Evolutionary conservation across 2,888 invertebrate species (phyloP), one percentile per base, ranked within the genome.

Genomic region (Malthinus seriepunctatus): DNA sequence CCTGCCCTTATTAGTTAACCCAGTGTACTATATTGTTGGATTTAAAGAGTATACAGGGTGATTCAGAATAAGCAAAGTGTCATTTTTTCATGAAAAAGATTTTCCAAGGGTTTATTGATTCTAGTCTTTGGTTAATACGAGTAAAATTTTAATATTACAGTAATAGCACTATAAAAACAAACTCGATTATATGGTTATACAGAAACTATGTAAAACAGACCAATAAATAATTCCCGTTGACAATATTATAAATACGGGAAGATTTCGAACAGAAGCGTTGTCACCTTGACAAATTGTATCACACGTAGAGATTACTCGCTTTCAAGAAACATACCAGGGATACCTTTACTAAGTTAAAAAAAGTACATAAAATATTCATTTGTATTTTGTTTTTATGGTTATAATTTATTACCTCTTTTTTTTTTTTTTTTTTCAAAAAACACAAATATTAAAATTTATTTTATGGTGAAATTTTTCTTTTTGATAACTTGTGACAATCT

Each of bases 271-370:
- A 75, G 76, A 76, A 76, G 76, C 76, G 76, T 76, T 75, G 76
- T 76, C 76, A 74, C 67, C 64, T 71, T 76, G 76, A 76, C 76
- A 76, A 76, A 76, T 76, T 74, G 71, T 75, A 73, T 74, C 73
- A 72, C 73, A 70, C 72, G 59, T 62, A 50, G 58, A 53, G 58
- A 45, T 55, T 51, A 46, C 45, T 58, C 60, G 51, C 60, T 47
- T 45, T 51, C 56, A 5, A 12, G 32, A 33, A 49, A 52, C 52
- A 58, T 39, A 48, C 51, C 38, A 15, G 14, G 57, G 47, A 57
- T 47, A 51, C 32, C 23, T 23, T 23, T 23, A 23, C 23, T 15
- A 15, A 51, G 47, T 42, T 51, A 10, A 31, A 50, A 15, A 15
- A 49, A 48, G 12, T 33, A 32, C 46, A 59, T 54, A 54, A 59